Evolutionary conservation across 2,888 invertebrate species (phyloP).

Genomic region (Pseudococcus jackbeardsleyi): DNA sequence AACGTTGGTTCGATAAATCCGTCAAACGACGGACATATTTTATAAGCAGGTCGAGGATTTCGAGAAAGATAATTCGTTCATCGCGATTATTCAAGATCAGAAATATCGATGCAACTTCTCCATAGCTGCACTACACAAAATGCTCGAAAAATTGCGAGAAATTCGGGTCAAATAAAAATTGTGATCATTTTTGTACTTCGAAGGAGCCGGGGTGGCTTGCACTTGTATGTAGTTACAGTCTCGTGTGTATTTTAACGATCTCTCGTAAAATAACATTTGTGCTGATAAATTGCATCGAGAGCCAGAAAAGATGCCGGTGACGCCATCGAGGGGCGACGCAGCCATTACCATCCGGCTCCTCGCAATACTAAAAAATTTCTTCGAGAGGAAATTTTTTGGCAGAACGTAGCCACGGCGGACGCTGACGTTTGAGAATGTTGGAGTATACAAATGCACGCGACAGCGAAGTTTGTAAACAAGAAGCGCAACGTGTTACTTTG

Average conservation of each 20-base stretch:
- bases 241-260: not conserved
- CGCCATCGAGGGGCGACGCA: not conserved
- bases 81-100: not conserved
- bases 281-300: not conserved
- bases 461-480: slow-evolving; percentile 26
- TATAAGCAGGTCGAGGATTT: not conserved
- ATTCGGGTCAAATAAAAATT: not conserved
- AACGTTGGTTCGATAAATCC: slow-evolving; percentile 10
- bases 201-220: not conserved
- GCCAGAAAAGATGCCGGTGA: not conserved
- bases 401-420: not conserved
- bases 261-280: not conserved
- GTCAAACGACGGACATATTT: not conserved
- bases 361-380: not conserved
- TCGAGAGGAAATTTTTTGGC: slow-evolving; percentile 9
- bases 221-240: not conserved
- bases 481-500: slow-evolving; percentile 39
- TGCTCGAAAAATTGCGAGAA: not conserved
- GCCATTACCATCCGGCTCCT: not conserved
- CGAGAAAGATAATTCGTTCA: not conserved
- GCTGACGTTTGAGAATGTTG: not conserved
- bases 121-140: not conserved
- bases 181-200: not conserved
- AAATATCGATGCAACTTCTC: not conserved
- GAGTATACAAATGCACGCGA: not conserved